phyloP scores from a whole-genome alignment of 2,888 invertebrate genomes.

The Hyles lineata region DNA sequence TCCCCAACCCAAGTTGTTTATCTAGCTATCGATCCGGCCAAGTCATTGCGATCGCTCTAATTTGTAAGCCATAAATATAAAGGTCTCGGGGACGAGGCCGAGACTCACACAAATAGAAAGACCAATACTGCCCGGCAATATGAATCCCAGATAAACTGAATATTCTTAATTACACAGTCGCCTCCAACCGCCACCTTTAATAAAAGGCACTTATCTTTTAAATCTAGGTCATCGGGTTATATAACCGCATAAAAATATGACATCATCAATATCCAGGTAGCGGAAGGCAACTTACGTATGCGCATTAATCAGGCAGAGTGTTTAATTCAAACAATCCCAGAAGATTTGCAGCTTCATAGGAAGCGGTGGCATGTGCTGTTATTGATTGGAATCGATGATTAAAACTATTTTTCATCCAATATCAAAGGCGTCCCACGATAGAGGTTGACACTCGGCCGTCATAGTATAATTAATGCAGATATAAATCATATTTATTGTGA shows the following conservation, averaged over 20 bases:
- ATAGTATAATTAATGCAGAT: constrained; percentile 13
- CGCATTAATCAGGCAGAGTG: constrained; percentile 21
- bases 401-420: neutral
- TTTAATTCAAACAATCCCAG: constrained; percentile 21
- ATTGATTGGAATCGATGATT: constrained; percentile 13
- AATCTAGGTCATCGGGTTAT: constrained; percentile 4
- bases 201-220: constrained; percentile 3
- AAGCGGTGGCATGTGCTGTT: neutral
- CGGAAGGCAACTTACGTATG: constrained; percentile 11
- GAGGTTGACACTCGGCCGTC: neutral
- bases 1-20: constrained; percentile 71
- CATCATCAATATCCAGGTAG: neutral
- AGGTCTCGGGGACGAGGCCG: constrained; percentile 10
- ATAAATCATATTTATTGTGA: constrained; percentile 26
- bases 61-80: constrained; percentile 44
- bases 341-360: neutral
- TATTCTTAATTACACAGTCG: constrained; percentile 5
- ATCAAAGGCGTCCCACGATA: too few relatives aligned
- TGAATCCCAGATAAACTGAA: neutral
- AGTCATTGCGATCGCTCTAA: constrained; percentile 58
- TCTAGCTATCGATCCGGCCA: constrained; percentile 71
- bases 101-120: neutral
- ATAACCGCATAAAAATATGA: constrained; percentile 6
- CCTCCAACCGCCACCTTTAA: neutral
- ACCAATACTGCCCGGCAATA: neutral